A percentile compares a stretch with the other conserved stretches of the same genome.
phyloP scores from a whole-genome alignment of 2,797 vertebrate genomes.

The Gila robusta region DNA sequence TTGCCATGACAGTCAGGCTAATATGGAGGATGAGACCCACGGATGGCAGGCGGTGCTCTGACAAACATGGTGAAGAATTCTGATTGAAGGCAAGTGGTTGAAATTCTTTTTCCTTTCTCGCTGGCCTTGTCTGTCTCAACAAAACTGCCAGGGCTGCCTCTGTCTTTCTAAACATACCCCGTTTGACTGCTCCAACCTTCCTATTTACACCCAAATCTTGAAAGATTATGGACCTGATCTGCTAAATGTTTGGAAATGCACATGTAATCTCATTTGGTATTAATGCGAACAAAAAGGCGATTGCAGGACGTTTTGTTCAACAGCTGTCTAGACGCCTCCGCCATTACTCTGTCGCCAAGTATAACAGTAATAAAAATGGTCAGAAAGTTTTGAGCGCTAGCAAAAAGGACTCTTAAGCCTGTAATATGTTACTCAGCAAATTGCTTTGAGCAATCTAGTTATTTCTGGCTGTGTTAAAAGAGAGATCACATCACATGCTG shows the following conservation, averaged over 20 bases:
- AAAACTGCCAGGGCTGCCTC: conserved; percentile 30
- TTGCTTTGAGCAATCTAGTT: conserved; percentile 22
- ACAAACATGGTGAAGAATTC: conserved; percentile 59
- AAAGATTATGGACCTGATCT: neutral
- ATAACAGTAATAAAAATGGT: neutral
- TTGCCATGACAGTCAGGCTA: conserved; percentile 64
- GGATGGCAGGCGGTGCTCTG: conserved; percentile 45
- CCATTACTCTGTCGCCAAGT: neutral
- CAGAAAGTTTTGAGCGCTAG: neutral
- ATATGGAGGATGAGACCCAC: conserved; percentile 55
- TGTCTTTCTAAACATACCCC: conserved; percentile 21
- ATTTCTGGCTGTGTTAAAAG: conserved; percentile 17
- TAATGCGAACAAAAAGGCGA: conserved; percentile 17
- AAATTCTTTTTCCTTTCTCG: conserved; percentile 46
- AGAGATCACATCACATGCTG: neutral
- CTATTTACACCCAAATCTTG: neutral
- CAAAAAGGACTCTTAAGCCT: conserved; percentile 5
- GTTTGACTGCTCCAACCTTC: conserved; percentile 24
- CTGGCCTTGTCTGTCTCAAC: conserved; percentile 28
- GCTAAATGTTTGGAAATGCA: conserved; percentile 18
- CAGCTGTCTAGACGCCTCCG: neutral
- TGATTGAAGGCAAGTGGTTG: conserved; percentile 52
- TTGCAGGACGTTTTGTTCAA: neutral
- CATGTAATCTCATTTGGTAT: conserved; percentile 18
- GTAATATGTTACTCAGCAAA: neutral